phyloP scores from a whole-genome alignment of 37 sponge, comb jelly and placozoan species.

The Cliona cf. orientalis region DNA sequence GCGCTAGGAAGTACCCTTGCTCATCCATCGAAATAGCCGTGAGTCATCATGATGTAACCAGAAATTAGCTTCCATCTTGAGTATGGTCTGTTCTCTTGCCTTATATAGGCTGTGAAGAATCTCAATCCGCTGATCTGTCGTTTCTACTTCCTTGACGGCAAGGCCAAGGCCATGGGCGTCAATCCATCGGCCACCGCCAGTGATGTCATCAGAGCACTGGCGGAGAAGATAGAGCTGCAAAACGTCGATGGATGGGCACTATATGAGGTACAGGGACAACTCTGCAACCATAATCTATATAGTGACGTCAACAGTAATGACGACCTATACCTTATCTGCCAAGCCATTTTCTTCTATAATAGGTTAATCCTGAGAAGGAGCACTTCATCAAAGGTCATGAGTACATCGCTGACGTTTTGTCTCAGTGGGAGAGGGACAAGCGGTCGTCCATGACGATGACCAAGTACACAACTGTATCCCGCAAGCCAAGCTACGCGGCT shows the following conservation, averaged over 20 bases:
- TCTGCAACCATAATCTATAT: neutral
- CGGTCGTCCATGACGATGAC: conserved; percentile 91
- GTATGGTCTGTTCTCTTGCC: neutral
- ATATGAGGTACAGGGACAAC: conserved; percentile 70
- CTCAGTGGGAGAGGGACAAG: conserved; percentile 97
- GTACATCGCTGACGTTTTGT: conserved; percentile 93
- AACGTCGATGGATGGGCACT: conserved; percentile 94
- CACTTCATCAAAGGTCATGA: conserved; percentile 91
- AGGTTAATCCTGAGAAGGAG: conserved; percentile 91
- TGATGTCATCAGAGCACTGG: conserved; percentile 86
- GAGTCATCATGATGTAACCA: conserved; percentile 18
- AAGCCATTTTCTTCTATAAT: neutral
- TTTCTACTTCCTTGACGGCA: conserved; percentile 97
- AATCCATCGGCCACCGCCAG: conserved; percentile 80
- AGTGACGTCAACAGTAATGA: neutral
- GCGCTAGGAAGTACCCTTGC: conserved; percentile 78
- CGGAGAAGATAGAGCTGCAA: conserved; percentile 90
- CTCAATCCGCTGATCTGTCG: conserved; percentile 90
- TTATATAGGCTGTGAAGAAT: conserved; percentile 72
- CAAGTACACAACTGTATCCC: conserved; percentile 85
- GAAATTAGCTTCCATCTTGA: neutral
- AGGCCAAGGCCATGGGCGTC: conserved; percentile 95
- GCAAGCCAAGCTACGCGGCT: conserved; percentile 65
- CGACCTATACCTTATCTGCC: neutral
- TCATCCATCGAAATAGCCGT: conserved; percentile 95